A percentile compares a stretch with the other conserved stretches of the same genome.
phyloP scores from a whole-genome alignment of 2,797 vertebrate genomes.

The Thunnus albacares region DNA sequence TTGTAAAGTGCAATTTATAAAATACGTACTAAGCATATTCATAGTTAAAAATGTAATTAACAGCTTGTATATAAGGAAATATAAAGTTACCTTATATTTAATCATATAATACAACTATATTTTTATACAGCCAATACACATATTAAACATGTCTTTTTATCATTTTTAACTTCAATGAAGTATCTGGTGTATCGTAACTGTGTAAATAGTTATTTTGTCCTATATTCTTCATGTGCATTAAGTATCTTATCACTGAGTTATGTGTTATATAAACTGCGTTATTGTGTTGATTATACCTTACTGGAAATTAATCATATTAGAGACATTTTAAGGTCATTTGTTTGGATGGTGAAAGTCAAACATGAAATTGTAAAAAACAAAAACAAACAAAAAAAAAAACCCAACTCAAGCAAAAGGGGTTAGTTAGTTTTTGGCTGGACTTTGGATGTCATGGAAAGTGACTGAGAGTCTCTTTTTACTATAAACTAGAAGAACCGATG shows the following conservation, averaged over 20 bases:
- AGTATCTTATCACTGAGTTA: constrained; percentile 14
- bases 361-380: neutral
- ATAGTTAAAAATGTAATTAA: constrained; percentile 30
- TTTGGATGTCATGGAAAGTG: constrained; percentile 5
- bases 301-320: constrained; percentile 2
- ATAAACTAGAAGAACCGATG: neutral
- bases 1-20: constrained; percentile 53
- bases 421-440: neutral
- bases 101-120: constrained; percentile 54
- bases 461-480: neutral
- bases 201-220: constrained; percentile 28
- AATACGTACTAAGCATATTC: constrained; percentile 26
- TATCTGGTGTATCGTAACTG: constrained; percentile 43
- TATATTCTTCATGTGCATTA: constrained; percentile 27
- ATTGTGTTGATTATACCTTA: constrained; percentile 21
- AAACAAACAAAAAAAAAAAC: too few species aligned
- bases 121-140: constrained; percentile 64
- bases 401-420: neutral
- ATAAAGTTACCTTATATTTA: constrained; percentile 60
- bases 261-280: neutral
- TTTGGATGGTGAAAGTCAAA: constrained; percentile 6
- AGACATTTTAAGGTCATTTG: constrained; percentile 9
- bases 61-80: constrained; percentile 60
- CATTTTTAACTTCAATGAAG: constrained; percentile 66
- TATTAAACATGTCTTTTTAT: constrained; percentile 33